phyloP scores from a whole-genome alignment of 2,797 vertebrate species.

The Zalophus californianus region DNA sequence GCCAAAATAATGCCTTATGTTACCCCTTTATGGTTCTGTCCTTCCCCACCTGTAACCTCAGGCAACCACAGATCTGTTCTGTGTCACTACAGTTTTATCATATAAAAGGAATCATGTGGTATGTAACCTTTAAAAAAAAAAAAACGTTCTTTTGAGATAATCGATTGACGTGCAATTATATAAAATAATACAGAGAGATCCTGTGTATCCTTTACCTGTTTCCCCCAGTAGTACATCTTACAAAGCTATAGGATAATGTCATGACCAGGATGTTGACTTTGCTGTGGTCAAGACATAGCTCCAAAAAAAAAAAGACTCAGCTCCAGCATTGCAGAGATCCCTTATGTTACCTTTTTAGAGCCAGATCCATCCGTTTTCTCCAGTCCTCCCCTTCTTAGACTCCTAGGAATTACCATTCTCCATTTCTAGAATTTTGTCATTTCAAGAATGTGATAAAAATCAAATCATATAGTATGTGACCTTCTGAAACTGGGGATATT shows the following conservation, averaged over 20 bases:
- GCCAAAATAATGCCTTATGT: neutral
- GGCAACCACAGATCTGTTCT: neutral
- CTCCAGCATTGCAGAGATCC: neutral
- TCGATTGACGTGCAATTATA: conserved; percentile 43
- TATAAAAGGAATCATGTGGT: neutral
- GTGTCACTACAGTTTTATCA: neutral
- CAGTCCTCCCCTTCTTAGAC: neutral
- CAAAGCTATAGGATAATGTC: conserved; percentile 14
- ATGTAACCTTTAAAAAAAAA: conserved; percentile 32
- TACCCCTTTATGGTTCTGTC: neutral
- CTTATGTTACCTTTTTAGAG: conserved; percentile 2
- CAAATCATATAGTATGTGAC: neutral
- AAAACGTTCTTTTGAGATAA: conserved; percentile 21
- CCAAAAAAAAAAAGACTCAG: neutral
- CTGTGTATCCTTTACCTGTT: neutral
- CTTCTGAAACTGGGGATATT: neutral
- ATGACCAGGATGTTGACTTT: neutral
- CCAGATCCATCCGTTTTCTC: neutral
- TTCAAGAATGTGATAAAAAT: conserved; percentile 45
- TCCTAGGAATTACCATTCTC: conserved; percentile 25
- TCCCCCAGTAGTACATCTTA: neutral
- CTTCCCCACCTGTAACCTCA: neutral
- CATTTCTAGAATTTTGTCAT: conserved; percentile 41
- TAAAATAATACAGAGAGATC: conserved; percentile 27
- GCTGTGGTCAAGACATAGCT: neutral